phyloP scores from a whole-genome alignment of 2,113 vertebrate species.

The Oophaga pumilio region DNA sequence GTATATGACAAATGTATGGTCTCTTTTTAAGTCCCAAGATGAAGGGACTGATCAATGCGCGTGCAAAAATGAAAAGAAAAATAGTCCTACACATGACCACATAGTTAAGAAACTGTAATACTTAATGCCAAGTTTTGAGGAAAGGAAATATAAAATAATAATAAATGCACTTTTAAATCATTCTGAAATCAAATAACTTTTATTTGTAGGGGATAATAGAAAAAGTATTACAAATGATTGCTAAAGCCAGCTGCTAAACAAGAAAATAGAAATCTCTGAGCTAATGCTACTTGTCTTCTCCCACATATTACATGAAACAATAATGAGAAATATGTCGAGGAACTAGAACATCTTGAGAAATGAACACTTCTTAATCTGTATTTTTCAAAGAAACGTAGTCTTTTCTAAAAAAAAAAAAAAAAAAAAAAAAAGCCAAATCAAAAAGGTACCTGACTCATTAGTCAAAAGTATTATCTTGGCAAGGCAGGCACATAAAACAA shows the following conservation, averaged over 20 bases:
- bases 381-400: constrained; percentile 34
- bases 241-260: constrained; percentile 35
- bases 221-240: constrained; percentile 34
- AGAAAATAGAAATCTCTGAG: constrained; percentile 43
- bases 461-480: constrained; percentile 53
- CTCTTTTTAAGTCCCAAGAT: too few relatives aligned
- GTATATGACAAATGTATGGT: too few relatives aligned
- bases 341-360: constrained; percentile 51
- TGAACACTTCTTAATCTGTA: constrained; percentile 50
- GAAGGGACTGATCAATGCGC: background rate
- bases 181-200: constrained; percentile 30
- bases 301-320: constrained; percentile 46
- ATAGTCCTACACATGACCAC: background rate
- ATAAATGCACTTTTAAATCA: constrained; percentile 14
- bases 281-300: constrained; percentile 49
- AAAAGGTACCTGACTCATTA: constrained; percentile 47
- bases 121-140: background rate
- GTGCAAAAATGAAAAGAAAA: background rate
- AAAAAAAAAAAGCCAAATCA: too few relatives aligned
- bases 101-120: background rate
- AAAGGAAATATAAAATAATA: constrained; percentile 3
- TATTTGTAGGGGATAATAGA: constrained; percentile 32
- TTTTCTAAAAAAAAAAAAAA: constrained; percentile 9
- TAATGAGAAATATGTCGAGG: constrained; percentile 53
- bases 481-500: constrained; percentile 50